Conservation (phyloP, 2,888 invertebrate genomes). For the Pardosa pseudoannulata region DNA sequence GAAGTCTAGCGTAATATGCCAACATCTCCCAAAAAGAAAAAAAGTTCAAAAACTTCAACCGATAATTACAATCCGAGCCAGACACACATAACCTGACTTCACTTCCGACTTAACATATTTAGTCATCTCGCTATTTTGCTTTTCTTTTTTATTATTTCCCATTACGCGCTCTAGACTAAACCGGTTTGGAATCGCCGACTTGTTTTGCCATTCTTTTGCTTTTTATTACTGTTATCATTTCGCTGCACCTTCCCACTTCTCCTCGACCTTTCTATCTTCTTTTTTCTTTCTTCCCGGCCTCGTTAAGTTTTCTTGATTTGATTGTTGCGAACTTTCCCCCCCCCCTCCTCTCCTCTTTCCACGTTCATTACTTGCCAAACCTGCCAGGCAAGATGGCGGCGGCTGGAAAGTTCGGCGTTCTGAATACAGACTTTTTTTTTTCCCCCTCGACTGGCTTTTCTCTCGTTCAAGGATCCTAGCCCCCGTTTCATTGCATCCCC, state of each 20-base stretch:
- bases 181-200: conserved; percentile 37
- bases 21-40: background rate
- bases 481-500: conserved; percentile 14
- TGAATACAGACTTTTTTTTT: conserved; percentile 22
- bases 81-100: conserved; percentile 51
- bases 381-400: conserved; percentile 49
- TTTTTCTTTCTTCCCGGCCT: conserved; percentile 7
- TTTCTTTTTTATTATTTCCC: conserved; percentile 14
- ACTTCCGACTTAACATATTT: conserved; percentile 67
- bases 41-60: background rate
- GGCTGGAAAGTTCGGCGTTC: conserved; percentile 24
- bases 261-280: conserved; percentile 58
- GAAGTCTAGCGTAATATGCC: background rate
- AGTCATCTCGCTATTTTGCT: conserved; percentile 30
- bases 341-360: conserved; percentile 7
- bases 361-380: conserved; percentile 26
- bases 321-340: conserved; percentile 27
- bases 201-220: conserved; percentile 25
- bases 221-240: conserved; percentile 66
- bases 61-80: conserved; percentile 49
- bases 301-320: conserved; percentile 22
- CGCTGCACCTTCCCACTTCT: conserved; percentile 39
- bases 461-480: conserved; percentile 27
- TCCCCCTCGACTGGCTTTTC: conserved; percentile 24
- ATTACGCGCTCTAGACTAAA: conserved; percentile 38